Evolutionary conservation across 2,888 invertebrate genomes (phyloP).

Genomic region (Lithophane ornitopus): DNA sequence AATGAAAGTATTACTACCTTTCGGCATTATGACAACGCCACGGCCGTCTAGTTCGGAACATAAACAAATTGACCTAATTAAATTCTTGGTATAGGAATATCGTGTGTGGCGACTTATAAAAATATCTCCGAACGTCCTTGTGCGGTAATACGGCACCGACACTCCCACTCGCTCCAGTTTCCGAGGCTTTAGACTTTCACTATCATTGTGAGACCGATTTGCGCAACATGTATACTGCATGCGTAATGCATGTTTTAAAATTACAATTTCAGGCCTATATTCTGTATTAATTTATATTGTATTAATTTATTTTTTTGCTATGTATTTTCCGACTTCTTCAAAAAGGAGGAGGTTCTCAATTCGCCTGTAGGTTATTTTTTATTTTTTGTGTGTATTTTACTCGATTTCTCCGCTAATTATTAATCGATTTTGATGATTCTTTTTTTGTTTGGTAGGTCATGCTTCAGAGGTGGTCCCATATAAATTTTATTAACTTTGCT

Average conservation of each 20-base stretch:
- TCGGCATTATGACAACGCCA: slow-evolving; percentile 41
- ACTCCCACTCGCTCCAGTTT: slow-evolving; percentile 87
- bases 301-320: too few species aligned
- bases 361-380: too few species aligned
- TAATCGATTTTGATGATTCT: too few species aligned
- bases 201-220: slow-evolving; percentile 84
- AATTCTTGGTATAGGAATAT: slow-evolving; percentile 55
- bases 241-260: slow-evolving; percentile 61
- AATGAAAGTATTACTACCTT: slow-evolving; percentile 52
- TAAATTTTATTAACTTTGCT: too few species aligned
- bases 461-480: too few species aligned
- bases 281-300: too few species aligned
- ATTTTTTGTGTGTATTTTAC: too few species aligned
- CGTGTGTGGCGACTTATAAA: slow-evolving; percentile 65
- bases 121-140: slow-evolving; percentile 84
- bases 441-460: too few species aligned
- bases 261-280: slow-evolving; percentile 7
- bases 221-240: slow-evolving; percentile 78
- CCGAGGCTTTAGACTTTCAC: slow-evolving; percentile 85
- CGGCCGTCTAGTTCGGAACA: slow-evolving; percentile 35
- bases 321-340: too few species aligned
- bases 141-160: slow-evolving; percentile 77
- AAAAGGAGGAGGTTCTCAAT: too few species aligned
- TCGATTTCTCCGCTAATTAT: too few species aligned
- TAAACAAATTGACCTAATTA: slow-evolving; percentile 47